Evolutionary conservation across 2,888 invertebrate species (phyloP), one percentile per base, ranked within the genome.

Genomic region (Cerastoderma edule): DNA sequence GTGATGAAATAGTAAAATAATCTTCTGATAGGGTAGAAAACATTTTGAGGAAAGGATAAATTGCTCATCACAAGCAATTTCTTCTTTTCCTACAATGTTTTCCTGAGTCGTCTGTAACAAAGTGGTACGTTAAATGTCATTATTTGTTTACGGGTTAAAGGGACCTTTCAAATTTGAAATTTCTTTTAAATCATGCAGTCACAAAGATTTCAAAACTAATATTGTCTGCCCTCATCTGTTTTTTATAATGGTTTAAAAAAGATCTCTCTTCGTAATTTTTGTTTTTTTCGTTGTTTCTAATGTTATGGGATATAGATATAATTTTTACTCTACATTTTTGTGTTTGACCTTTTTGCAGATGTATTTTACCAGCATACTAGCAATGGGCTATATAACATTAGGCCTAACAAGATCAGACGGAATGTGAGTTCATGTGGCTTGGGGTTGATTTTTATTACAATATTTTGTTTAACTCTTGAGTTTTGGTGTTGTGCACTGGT

Each of bases 391-490:
- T 56, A 71, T 74, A 70, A 67, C 50, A 66, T 70, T 67, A 70
- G 73, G 50, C 66, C 71, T 76, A 76, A 80, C 53, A 74, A 73
- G 22, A 66, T 80, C 35, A 76, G 76, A 57, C 54, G 80, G 48
- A 75, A 80, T 76, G 80, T 80, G 80, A 80, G 80, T 79, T 68
- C 53, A 22, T 35, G 24, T 39, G 60, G 60, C 30, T 60, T 35
- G n/a, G 60, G 60, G 60, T 2, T n/a, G n/a, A n/a, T n/a, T n/a
- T n/a, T n/a, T n/a, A n/a, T 50, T 50, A 39, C 27, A 24, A 60
- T 19, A 39, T 35, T 39, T 60, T 39, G 60, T 60, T 57, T 10
- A 16, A 57, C 32, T 32, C n/a, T 57, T 57, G 57, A 57, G 33
- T 33, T 57, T 19, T n/a, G 3, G 35, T 39, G 35, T 60, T 32